Evolutionary conservation across 2,888 invertebrate species (phyloP), one percentile per base, ranked within the genome.

Genomic region (Sericinus montela): DNA sequence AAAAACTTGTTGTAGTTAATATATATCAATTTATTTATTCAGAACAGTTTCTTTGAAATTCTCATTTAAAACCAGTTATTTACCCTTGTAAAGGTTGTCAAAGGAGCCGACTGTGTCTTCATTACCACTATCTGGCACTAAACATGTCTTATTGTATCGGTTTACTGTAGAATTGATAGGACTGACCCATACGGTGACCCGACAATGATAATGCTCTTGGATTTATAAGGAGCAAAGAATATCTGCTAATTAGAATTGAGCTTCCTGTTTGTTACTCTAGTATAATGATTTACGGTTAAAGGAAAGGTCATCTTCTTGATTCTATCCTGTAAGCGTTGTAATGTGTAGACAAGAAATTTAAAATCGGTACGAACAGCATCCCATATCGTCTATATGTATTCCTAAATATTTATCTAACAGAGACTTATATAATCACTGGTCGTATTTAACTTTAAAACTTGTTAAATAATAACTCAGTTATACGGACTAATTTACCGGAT

Each of bases 41-140:
- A 19, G 19, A 19, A 19, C 23, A 2, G 9, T 15, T 34, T 36
- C 36, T 44, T 28, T n/a, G 44, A 36, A 43, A 14, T 25, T 1
- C 2, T 1, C 7, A 43, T 43, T 35, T 35, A 43, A 36, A 28
- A 14, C 28, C 3, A 13, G 15, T 36, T 15, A 28, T 14, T 35
- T 35, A 28, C n/a, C 25, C 1, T 25, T 16, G n/a, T 39, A 29
- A 34, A 38, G 30, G 28, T 5, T 38, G 32, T 38, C 16, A 39
- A 49, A 49, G 6, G 48, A 44, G 40, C 50, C 50, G 50, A 45
- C 45, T 13, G 13, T 16, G 35, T 36, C 42, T 48, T 43, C 41
- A 50, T 45, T 30, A 35, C 41, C 19, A 39, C 29, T 40, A 44
- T 44, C 44, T 13, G 23, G 44, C 34, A 40, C 39, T 45, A 36